Conservation (phyloP, 2,113 vertebrate genomes). For the human region GRCh38 chr6:78355501-78356000, state of each 20-base stretch:
- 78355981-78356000: not conserved
- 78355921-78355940: slow-evolving; percentile 11
- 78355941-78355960: slow-evolving; percentile 7
- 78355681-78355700: not conserved
- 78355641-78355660: not conserved
- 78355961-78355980: not conserved
- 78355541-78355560: not conserved
- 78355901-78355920: not conserved
- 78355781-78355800: slow-evolving; percentile 51
- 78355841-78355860: slow-evolving; percentile 52
- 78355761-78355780: slow-evolving; percentile 50
- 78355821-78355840: slow-evolving; percentile 51
- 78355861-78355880: slow-evolving; percentile 79
- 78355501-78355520: not conserved
- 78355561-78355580: not conserved
- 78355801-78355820: slow-evolving; percentile 58
- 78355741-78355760: not conserved
- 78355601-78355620: not conserved
- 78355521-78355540: not conserved
- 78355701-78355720: not conserved
- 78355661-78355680: not conserved
- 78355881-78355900: slow-evolving; percentile 17
- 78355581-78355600: too few species aligned
- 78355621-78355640: not conserved
- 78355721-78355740: slow-evolving; percentile 45